A percentile compares a stretch with the other conserved stretches of the same genome.
Evolutionary conservation across 2,888 invertebrate genomes (phyloP).

Genomic region (Ennomos erosarius): DNA sequence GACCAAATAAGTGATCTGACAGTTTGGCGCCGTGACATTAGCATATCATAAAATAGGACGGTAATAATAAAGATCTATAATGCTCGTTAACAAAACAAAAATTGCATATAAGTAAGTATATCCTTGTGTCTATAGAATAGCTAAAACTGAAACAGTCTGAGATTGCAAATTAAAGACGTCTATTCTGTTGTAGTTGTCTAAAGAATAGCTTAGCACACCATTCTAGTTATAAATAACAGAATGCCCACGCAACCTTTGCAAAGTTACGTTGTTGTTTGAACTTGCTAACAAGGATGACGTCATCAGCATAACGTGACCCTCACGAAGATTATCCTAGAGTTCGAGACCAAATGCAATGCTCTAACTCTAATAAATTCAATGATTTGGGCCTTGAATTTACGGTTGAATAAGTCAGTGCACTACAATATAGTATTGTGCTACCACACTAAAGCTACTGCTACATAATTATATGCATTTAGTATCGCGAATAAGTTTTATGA

Average conservation of each 20-base stretch:
- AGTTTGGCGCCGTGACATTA: conserved; percentile 57
- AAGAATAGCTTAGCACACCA: too few species aligned
- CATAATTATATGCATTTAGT: neutral
- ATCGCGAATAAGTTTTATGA: conserved; percentile 18
- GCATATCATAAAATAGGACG: conserved; percentile 24
- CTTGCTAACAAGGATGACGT: conserved; percentile 13
- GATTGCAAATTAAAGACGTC: too few species aligned
- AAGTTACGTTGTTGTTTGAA: neutral
- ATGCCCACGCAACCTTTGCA: neutral
- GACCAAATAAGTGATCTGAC: conserved; percentile 49
- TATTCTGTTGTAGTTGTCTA: too few species aligned
- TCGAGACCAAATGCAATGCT: neutral
- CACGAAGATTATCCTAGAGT: conserved; percentile 17
- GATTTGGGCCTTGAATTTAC: conserved; percentile 24
- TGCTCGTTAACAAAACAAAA: too few species aligned
- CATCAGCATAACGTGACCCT: conserved; percentile 13
- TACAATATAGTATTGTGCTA: conserved; percentile 26
- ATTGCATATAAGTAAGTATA: too few species aligned
- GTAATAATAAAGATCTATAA: neutral
- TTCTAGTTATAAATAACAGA: neutral
- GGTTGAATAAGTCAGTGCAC: neutral
- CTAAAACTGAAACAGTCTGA: too few species aligned
- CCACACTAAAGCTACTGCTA: neutral
- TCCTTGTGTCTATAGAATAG: too few species aligned
- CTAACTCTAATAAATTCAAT: conserved; percentile 17